phyloP scores from a whole-genome alignment of 1,140 invertebrate species.

The Apis dorsata region DNA sequence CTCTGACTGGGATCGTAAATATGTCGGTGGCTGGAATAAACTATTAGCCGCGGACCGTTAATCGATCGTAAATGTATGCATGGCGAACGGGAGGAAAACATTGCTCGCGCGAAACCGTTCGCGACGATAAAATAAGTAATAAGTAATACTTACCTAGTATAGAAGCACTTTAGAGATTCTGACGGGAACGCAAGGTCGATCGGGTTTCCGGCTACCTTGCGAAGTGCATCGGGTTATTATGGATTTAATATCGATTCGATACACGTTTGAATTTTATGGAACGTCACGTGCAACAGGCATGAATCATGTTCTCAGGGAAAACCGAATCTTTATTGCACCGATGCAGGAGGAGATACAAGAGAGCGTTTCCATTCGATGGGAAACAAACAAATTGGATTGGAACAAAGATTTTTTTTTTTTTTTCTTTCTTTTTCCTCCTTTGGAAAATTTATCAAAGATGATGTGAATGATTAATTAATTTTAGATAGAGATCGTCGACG shows the following conservation, averaged over 20 bases:
- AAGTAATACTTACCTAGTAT: too few relatives aligned
- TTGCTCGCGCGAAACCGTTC: constrained; percentile 19
- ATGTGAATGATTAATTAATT: too few relatives aligned
- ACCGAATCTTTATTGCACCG: background rate
- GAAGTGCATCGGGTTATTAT: background rate
- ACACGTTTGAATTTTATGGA: background rate
- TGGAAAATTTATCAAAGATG: background rate
- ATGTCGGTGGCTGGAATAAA: constrained; percentile 17
- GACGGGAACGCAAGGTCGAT: constrained; percentile 20
- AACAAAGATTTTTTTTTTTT: too few relatives aligned
- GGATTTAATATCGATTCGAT: constrained; percentile 16
- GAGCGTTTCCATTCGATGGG: background rate
- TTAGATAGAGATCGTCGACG: too few relatives aligned
- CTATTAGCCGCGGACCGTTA: constrained; percentile 44
- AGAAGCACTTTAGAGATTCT: constrained; percentile 13
- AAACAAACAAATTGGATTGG: background rate
- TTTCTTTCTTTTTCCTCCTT: background rate
- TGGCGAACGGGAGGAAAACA: constrained; percentile 7
- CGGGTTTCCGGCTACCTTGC: background rate
- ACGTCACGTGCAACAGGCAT: constrained; percentile 1
- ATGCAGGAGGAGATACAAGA: background rate
- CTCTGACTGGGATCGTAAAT: constrained; percentile 28
- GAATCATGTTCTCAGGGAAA: background rate
- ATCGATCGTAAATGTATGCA: constrained; percentile 38
- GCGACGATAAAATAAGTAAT: background rate